Base-by-base conservation (phyloP, 2,797 vertebrate species). In the Coendou prehensilis region DNA sequence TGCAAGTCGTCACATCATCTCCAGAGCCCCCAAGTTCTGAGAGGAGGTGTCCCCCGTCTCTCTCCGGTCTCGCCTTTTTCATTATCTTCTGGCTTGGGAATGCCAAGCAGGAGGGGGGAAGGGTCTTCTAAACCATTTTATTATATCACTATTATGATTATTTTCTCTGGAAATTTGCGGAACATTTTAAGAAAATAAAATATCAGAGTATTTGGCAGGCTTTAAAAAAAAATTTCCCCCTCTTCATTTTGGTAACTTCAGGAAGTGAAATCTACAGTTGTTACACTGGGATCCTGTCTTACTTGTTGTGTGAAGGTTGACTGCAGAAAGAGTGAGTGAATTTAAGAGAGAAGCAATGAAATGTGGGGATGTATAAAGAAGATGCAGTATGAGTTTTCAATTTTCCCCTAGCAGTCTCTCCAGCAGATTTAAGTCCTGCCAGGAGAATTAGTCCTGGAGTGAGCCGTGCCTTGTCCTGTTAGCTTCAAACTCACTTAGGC, bases 371-470 rank as follows among this genome's bases (percentile, higher is more conserved):
- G 22, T 57, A 61, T 47, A 52, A 30, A 15, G 47, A 50, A 30
- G 26, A 30, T 8, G 47, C 28, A 10, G 87, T 90, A 17, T 30
- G 54, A 89, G 37, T 89, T 64, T 52, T 28, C 47, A 1, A 54
- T 87, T 89, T 83, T 52, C 64, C 2, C 26, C 20, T 52, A 28
- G 87, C 69, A 83, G 13, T 96, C 91, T 89, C 79, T 95, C 89
- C 64, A 97, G 95, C 59, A 5, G 82, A 87, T 92, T 97, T 98
- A 85, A 2, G 0, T 94, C 97, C 94, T 96, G 97, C 92, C 52
- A 52, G 83, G 92, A 98, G 94, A 97, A 97, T 97, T 98, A 97
- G 28, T 98, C 86, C 91, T 89, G 86, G 90, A 93, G 96, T 97
- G 84, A 97, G 96, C 97, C 93, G 92, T 97, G 96, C 90, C 90